These are phyloP conservation scores for Myanophis thanlyinensis DNA, from an alignment of 2,113 vertebrate genomes.

Conservation along the genomic window DNA sequence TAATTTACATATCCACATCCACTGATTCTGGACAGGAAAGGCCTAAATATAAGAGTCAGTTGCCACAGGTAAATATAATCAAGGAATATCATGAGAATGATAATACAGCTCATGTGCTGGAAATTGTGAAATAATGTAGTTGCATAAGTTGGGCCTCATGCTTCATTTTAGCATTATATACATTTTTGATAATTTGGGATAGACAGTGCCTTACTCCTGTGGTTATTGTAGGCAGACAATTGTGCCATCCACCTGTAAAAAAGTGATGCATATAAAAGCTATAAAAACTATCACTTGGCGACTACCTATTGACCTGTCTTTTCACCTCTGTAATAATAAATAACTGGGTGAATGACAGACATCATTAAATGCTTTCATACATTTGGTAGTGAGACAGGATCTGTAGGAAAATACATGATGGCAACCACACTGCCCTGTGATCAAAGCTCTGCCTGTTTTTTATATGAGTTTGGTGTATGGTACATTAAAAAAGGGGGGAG, in stretches of 20 bases:
- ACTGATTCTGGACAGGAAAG: background rate
- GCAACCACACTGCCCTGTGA: background rate
- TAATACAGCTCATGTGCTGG: no score
- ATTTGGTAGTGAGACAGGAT: background rate
- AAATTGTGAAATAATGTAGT: no score
- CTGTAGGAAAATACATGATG: background rate
- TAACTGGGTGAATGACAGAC: background rate
- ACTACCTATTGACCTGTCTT: background rate
- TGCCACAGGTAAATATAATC: background rate
- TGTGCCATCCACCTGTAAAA: background rate
- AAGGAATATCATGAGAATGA: no score
- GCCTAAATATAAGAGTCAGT: background rate
- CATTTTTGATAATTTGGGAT: background rate
- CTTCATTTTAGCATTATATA: background rate
- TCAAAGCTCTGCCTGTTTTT: background rate
- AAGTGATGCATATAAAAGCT: background rate
- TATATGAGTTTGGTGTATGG: background rate
- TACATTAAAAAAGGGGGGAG: background rate
- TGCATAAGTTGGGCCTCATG: no score
- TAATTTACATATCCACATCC: background rate
- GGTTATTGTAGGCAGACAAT: background rate
- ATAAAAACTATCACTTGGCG: background rate
- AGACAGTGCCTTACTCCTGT: background rate
- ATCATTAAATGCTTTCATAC: background rate
- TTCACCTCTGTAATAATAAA: background rate